These are phyloP conservation scores for Calycopis cecrops DNA, from an alignment of 1,140 invertebrate genomes.

Conservation along the genomic window DNA sequence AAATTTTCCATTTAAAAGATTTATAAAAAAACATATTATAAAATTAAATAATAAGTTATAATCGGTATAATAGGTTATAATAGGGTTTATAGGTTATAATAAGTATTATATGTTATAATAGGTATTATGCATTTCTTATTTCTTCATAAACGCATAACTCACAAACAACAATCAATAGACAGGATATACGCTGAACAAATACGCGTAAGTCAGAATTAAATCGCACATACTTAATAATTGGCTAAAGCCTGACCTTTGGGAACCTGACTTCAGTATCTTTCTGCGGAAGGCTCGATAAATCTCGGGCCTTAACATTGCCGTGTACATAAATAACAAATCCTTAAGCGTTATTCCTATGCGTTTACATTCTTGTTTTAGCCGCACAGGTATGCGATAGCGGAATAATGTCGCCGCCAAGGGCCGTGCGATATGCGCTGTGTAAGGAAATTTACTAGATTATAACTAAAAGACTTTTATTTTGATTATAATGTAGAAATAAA, in stretches of 20 bases:
- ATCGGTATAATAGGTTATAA: no score
- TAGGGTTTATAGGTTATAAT: no score
- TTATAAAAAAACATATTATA: no score
- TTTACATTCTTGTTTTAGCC: slow-evolving; percentile 52
- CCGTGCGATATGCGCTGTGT: slow-evolving; percentile 16
- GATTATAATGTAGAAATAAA: no score
- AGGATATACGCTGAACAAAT: not conserved
- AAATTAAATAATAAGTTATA: no score
- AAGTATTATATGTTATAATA: no score
- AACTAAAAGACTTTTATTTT: not conserved
- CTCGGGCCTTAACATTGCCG: slow-evolving; percentile 48
- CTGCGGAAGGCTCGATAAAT: slow-evolving; percentile 51
- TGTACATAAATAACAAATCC: slow-evolving; percentile 55
- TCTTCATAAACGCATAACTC: no score
- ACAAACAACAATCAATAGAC: no score
- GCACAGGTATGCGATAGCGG: slow-evolving; percentile 47
- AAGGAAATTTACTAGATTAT: not conserved
- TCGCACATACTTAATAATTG: slow-evolving; percentile 53
- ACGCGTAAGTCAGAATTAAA: slow-evolving; percentile 35
- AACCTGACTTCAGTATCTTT: slow-evolving; percentile 43
- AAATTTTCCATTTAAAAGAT: no score
- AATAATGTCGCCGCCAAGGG: slow-evolving; percentile 41
- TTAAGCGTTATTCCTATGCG: slow-evolving; percentile 52
- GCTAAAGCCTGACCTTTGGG: slow-evolving; percentile 50
- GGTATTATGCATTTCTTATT: no score